Evolutionary conservation across 2,797 vertebrate genomes (phyloP), one percentile per base, ranked within the genome.

Genomic region (Coregonus suidteri): DNA sequence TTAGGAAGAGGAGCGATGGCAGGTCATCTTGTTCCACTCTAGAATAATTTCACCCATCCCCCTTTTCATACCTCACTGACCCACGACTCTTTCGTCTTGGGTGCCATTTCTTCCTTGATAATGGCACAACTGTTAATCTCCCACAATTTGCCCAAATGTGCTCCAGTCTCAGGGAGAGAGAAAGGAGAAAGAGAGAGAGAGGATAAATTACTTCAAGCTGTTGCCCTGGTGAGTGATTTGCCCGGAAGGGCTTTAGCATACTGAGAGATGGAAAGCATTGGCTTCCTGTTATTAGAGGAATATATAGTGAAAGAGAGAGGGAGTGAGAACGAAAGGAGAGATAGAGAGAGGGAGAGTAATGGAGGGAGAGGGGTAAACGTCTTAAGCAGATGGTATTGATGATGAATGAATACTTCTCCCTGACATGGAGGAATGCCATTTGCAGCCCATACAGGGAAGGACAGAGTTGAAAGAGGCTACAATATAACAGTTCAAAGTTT

Each of bases 131-230:
- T 25, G 6, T 11, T 65, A 65, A 65, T 65, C 20, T 65, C 20
- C 62, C 62, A 65, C 62, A 65, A 65, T 65, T 65, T 65, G 25
- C 62, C 62, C 62, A 30, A 30, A 30, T 31, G 62, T 31, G 20
- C 62, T 30, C 1, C 9, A 15, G 62, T 65, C 62, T 65, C 35
- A 67, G 16, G 78, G 65, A 67, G 62, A 25, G 65, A 67, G 30
- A 67, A 2, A 18, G n/a, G 69, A 18, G 68, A 47, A 37, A 4
- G 20, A 5, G 62, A 41, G 59, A 62, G 75, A 31, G 53, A 25
- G 37, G 68, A 41, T 53, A 94, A 94, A 94, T 94, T 83, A 90
- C 84, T 95, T 91, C 93, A 94, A 88, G 91, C 91, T 94, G 92
- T 91, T 87, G 73, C 56, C 52, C 81, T 87, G 76, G 65, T 81